A percentile compares a stretch with the other conserved stretches of the same genome.
These are phyloP conservation scores for Imbricaverruca yamaguchii DNA, from an alignment of 2,888 invertebrate species.

Conservation along the genomic window DNA sequence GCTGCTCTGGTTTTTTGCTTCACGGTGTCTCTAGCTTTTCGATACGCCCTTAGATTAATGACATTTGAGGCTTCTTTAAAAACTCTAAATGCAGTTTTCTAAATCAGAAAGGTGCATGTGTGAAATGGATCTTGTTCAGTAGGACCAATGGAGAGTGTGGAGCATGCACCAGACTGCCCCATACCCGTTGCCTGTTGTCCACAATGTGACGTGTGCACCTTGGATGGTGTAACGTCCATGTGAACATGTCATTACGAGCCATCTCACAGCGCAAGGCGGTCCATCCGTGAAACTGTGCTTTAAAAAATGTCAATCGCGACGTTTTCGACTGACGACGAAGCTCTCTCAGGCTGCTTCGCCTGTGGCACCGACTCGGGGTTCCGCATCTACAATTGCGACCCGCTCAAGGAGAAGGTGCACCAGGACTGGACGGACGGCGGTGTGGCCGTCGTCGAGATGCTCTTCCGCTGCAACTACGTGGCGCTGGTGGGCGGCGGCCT, in stretches of 20 bases:
- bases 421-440: constrained; percentile 92
- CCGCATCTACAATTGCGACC: constrained; percentile 93
- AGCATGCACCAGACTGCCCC: no score
- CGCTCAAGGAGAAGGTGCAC: constrained; percentile 90
- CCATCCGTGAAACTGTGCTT: background rate
- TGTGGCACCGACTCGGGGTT: constrained; percentile 96
- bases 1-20: no score
- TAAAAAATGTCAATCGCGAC: background rate
- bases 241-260: no score
- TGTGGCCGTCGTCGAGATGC: constrained; percentile 90
- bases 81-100: no score
- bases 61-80: no score
- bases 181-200: no score
- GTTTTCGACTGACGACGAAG: constrained; percentile 25
- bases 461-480: constrained; percentile 93
- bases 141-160: no score
- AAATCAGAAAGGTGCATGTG: no score
- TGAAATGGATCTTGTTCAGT: no score
- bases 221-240: background rate
- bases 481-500: constrained; percentile 92
- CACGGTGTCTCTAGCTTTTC: no score
- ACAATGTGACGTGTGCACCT: no score
- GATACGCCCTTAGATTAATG: no score
- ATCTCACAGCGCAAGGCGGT: background rate
- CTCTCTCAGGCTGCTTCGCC: constrained; percentile 80